These are phyloP conservation scores for Danaus chrysippus DNA, from an alignment of 2,888 invertebrate species.

Conservation along the genomic window DNA sequence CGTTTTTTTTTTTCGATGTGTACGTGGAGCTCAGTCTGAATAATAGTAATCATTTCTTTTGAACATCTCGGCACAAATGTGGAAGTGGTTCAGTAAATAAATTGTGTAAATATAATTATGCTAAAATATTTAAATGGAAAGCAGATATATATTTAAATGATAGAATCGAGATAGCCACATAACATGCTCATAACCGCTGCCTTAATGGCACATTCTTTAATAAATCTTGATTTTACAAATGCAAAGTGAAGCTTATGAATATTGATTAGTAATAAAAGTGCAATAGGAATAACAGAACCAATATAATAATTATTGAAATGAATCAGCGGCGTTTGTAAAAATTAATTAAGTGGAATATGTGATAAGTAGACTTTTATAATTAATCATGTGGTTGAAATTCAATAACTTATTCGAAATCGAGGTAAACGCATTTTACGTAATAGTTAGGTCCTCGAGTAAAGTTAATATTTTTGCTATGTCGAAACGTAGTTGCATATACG, in stretches of 20 bases:
- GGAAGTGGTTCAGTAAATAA: constrained; percentile 23
- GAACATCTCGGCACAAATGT: constrained; percentile 32
- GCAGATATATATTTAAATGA: constrained; percentile 11
- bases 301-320: constrained; percentile 3
- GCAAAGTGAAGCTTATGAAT: constrained; percentile 7
- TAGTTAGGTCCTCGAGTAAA: constrained; percentile 6
- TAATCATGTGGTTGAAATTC: constrained; percentile 8
- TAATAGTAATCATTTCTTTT: constrained; percentile 77
- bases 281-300: constrained; percentile 2
- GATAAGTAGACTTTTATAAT: constrained; percentile 20
- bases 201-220: constrained; percentile 29
- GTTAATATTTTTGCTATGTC: constrained; percentile 7
- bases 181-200: constrained; percentile 28
- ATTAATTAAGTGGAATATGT: constrained; percentile 19
- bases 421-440: background rate
- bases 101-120: constrained; percentile 27
- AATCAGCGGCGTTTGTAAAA: background rate
- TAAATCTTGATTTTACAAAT: background rate
- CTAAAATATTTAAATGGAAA: constrained; percentile 14
- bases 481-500: constrained; percentile 3
- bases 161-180: constrained; percentile 12
- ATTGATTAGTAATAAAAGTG: constrained; percentile 6
- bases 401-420: constrained; percentile 7
- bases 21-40: constrained; percentile 70
- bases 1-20: constrained; percentile 57